Base-by-base conservation (phyloP, 2,113 vertebrate species). In the Carettochelys insculpta region DNA sequence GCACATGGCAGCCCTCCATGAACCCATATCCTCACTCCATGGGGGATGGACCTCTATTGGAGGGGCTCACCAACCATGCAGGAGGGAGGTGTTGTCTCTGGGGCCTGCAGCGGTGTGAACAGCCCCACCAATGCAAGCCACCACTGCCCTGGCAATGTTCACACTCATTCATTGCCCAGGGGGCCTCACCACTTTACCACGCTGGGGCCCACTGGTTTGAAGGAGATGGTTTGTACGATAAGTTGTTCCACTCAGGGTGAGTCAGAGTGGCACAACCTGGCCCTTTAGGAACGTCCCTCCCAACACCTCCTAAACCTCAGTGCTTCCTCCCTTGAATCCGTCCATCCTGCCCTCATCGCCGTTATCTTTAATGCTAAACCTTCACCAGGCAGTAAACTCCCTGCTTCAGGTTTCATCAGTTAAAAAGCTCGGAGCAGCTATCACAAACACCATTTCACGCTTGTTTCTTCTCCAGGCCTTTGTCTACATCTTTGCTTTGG, bases 351-450 rank as follows among this genome's bases (percentile, higher is more conserved):
- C 76, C 19, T 27, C 52, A 25, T 29, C 86, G 48, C 2, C 14
- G 31, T 54, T 75, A 41, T 25, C 80, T 94, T 94, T 92, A 47
- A 52, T 82, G 85, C 80, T 61, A 87, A 94, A 95, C 80, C 76
- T 88, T 79, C 83, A 93, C 84, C 94, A 96, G 92, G 94, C 92
- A 86, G 94, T 11, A 91, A 94, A 96, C 94, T 96, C 77, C 50
- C 89, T 93, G 31, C 76, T 38, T 89, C 53, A 77, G 83, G 65
- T 88, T 95, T 82, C 89, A 85, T 65, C 79, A 88, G 83, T 92
- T 91, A 86, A 85, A 92, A 95, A 85, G 80, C 85, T 95, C 83
- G 48, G 89, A 48, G 0, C 80, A 93, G 94, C 85, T 93, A 92
- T 90, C 95, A 90, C 89, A 82, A 93, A 11, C 58, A 77, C 34